These are phyloP conservation scores for Drosophila suboccidentalis DNA, from an alignment of 2,888 invertebrate genomes.

Conservation along the genomic window DNA sequence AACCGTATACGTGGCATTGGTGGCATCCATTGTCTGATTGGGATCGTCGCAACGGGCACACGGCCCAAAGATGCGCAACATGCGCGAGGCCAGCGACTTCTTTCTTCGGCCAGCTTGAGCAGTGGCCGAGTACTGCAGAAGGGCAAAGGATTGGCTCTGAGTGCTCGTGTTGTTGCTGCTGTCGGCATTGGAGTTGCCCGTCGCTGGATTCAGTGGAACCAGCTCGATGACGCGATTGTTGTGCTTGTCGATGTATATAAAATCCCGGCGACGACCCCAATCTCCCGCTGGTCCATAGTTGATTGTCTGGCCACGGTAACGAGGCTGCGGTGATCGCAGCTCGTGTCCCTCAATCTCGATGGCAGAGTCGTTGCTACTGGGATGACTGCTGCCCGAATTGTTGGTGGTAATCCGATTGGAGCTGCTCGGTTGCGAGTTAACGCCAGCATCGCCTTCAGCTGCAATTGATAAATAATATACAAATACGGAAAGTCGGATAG, in stretches of 20 bases:
- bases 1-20: slow-evolving; percentile 71
- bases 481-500: background rate
- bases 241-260: slow-evolving; percentile 54
- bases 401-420: slow-evolving; percentile 39
- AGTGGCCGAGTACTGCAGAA: background rate
- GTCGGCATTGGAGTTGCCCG: slow-evolving; percentile 4
- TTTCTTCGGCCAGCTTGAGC: slow-evolving; percentile 32
- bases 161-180: slow-evolving; percentile 9
- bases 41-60: slow-evolving; percentile 78
- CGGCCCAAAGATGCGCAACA: slow-evolving; percentile 77
- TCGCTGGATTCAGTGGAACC: slow-evolving; percentile 22
- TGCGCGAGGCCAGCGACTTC: slow-evolving; percentile 66
- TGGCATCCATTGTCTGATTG: slow-evolving; percentile 53
- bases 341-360: slow-evolving; percentile 78
- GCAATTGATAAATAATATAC: background rate
- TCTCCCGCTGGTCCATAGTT: slow-evolving; percentile 18
- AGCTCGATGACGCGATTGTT: slow-evolving; percentile 54
- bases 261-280: slow-evolving; percentile 14
- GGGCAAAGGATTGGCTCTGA: slow-evolving; percentile 4
- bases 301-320: slow-evolving; percentile 5
- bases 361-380: slow-evolving; percentile 81
- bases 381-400: slow-evolving; percentile 61
- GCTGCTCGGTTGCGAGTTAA: slow-evolving; percentile 19
- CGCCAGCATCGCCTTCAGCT: slow-evolving; percentile 2
- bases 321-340: slow-evolving; percentile 52